These are phyloP conservation scores for Nyctibius bracteatus DNA, from an alignment of 2,113 vertebrate genomes.

Conservation along the genomic window DNA sequence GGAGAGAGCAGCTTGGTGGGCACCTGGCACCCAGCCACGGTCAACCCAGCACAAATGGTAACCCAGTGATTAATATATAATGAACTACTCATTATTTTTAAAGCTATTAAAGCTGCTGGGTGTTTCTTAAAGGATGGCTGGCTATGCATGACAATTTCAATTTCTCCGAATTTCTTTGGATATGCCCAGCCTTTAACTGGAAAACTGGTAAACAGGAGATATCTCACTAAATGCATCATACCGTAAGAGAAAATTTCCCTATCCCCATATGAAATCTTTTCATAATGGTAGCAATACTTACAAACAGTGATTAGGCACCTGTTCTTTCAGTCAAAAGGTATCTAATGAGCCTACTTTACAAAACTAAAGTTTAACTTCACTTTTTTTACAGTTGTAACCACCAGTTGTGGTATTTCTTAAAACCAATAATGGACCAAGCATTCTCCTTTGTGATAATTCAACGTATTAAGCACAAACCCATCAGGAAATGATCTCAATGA, in stretches of 20 bases:
- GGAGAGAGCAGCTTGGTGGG: not conserved
- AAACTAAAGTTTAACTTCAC: conserved; percentile 11
- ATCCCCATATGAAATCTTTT: not conserved
- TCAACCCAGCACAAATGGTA: not conserved
- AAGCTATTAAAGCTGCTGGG: not conserved
- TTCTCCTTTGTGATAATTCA: conserved; percentile 44
- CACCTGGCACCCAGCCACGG: not conserved
- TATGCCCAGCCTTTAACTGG: not conserved
- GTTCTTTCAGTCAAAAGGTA: not conserved
- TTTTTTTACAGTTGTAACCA: not conserved
- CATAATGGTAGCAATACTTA: not conserved
- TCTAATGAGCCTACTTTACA: not conserved
- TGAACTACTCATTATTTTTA: not conserved
- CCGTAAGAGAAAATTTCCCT: not conserved
- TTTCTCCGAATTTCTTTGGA: not conserved
- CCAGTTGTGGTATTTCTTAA: conserved; percentile 14
- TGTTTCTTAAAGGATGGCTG: not conserved
- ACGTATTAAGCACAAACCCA: conserved; percentile 52
- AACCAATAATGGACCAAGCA: not conserved
- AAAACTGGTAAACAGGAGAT: not conserved
- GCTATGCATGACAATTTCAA: not conserved
- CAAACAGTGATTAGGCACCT: not conserved
- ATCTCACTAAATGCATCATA: not conserved
- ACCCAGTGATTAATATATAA: not conserved
- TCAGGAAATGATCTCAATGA: conserved; percentile 47